Conservation (phyloP, 2,113 vertebrate genomes). For the Melanerpes formicivorus region DNA sequence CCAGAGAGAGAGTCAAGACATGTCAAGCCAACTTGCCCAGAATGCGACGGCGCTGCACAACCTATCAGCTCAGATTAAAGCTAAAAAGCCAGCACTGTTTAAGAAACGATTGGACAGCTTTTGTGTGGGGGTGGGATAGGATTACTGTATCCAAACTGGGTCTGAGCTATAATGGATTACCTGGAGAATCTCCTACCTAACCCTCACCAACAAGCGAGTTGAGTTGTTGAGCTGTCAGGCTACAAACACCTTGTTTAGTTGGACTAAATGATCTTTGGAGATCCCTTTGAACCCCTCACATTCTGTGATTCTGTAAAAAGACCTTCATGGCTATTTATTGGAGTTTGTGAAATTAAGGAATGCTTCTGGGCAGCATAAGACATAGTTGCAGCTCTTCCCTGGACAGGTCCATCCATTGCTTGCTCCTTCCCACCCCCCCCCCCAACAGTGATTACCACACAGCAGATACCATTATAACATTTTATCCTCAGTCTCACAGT, state of each 20-base stretch:
- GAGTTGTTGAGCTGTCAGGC: not conserved
- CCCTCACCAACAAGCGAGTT: not conserved
- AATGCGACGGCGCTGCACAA: not conserved
- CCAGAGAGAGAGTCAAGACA: not conserved
- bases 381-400: fast-evolving
- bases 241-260: not conserved
- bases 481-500: not conserved
- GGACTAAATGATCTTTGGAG: no score
- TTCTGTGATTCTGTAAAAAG: no score
- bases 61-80: conserved; percentile 1
- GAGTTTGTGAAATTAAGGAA: not conserved
- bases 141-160: conserved; percentile 48
- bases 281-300: no score
- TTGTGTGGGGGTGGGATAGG: conserved; percentile 35
- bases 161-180: conserved; percentile 42
- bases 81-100: not conserved
- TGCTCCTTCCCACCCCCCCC: not conserved
- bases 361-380: not conserved
- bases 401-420: not conserved
- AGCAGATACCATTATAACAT: not conserved
- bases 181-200: not conserved
- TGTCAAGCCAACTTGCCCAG: not conserved
- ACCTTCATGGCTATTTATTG: fast-evolving
- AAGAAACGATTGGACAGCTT: conserved; percentile 30
- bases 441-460: not conserved